phyloP scores from a whole-genome alignment of 2,113 vertebrate genomes.

The Ploceus nigricollis region DNA sequence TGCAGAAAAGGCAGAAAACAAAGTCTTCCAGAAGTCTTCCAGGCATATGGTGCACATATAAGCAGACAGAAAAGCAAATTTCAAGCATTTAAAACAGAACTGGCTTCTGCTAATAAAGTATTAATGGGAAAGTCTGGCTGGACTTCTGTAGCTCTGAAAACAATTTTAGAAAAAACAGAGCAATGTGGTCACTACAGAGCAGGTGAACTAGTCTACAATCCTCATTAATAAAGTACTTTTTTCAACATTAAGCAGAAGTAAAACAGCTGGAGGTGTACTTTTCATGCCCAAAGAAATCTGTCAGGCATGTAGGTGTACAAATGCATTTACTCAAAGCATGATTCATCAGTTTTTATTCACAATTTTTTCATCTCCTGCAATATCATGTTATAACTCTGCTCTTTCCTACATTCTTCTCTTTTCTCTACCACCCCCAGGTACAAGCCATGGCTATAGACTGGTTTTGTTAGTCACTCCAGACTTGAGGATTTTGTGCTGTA shows the following conservation, averaged over 20 bases:
- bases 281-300: not conserved
- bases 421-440: not conserved
- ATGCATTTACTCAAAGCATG: not conserved
- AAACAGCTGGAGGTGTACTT: not conserved
- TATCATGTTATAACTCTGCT: not conserved
- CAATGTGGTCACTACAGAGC: not conserved
- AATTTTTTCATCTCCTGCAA: not conserved
- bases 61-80: not conserved
- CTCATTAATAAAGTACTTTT: constrained; percentile 17
- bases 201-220: not conserved
- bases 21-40: not conserved
- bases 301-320: not conserved
- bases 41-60: not conserved
- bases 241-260: not conserved
- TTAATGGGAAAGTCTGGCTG: constrained; percentile 30
- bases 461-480: not conserved
- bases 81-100: not conserved
- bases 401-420: not conserved
- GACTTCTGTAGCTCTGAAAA: not conserved
- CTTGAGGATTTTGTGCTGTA: rapidly evolving
- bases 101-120: constrained; percentile 32
- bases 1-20: not conserved
- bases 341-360: not conserved
- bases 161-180: not conserved
- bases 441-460: rapidly evolving